Base-by-base conservation (phyloP, 2,113 vertebrate species). In the Corythornis madagascariensis region DNA sequence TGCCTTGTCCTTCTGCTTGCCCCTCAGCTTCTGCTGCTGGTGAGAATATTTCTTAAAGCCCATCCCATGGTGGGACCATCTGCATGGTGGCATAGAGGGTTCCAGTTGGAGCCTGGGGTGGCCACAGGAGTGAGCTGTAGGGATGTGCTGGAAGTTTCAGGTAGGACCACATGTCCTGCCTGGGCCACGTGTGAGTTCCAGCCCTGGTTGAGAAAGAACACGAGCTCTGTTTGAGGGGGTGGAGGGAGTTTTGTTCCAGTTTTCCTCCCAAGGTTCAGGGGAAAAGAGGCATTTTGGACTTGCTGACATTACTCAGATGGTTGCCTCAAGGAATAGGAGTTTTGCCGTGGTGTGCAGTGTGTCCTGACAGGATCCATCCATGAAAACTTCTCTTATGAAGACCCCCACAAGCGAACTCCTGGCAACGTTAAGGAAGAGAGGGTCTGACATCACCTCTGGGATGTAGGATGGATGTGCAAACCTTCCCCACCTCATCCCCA, bases 41-140 rank as follows among this genome's bases (percentile, higher is more conserved):
- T 40, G 38, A 40, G 65, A 31, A 43, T 2, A 0, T 64, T 57
- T 43, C 26, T 24, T 50, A 42, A 59, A 79, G 33, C 26, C 57
- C 9, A 3, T 78, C 29, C 5, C 31, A 48, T 69, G 40, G 20
- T 73, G 76, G 67, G 11, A 76, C 12, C 5, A 0, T 48, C 71
- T 6, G 2, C 7, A 0, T 29, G 53, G 42, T 0, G 8, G 42
- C 63, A 28, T 3, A 1, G 10, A 72, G 48, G 66, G 42, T 20
- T 33, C 65, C 7, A 2, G 1, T 47, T 53, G 83, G 24, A 57
- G 11, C 26, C 60, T 28, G 59, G 18, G 26, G 59, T 12, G 11
- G 56, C 53, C 38, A 10, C 9, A 33, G 69, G 45, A 75, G 4
- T 7, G 29, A n/a, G 11, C 14, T 60, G 13, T 33, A 19, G 56